Evolutionary conservation across 2,888 invertebrate genomes (phyloP).

Genomic region (Calameuta idolon): DNA sequence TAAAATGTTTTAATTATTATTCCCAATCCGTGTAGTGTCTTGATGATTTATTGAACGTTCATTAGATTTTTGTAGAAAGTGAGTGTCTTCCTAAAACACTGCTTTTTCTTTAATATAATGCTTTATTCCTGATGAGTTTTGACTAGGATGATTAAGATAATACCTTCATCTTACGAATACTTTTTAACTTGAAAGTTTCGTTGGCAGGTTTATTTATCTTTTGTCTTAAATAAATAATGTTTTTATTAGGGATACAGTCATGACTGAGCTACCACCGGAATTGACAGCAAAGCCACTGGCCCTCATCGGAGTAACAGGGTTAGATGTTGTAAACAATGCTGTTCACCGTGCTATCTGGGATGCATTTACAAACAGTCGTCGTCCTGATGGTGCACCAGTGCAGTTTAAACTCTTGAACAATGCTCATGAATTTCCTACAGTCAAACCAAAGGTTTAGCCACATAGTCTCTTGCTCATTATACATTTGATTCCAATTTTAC

Average conservation of each 20-base stretch:
- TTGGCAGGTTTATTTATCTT: neutral
- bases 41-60: neutral
- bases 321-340: slow-evolving; percentile 86
- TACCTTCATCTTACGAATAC: neutral
- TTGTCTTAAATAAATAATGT: neutral
- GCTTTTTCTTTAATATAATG: neutral
- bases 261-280: slow-evolving; percentile 83
- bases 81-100: neutral
- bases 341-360: slow-evolving; percentile 95
- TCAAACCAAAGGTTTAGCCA: slow-evolving; percentile 75
- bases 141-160: neutral
- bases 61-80: neutral
- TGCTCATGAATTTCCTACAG: slow-evolving; percentile 88
- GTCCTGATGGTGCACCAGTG: slow-evolving; percentile 85
- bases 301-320: slow-evolving; percentile 87
- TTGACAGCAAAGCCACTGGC: slow-evolving; percentile 86
- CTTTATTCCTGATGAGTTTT: neutral
- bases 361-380: slow-evolving; percentile 85
- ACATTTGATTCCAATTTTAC: neutral
- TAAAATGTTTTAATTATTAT: neutral
- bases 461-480: neutral
- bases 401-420: slow-evolving; percentile 85
- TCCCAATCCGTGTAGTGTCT: neutral
- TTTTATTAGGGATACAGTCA: slow-evolving; percentile 25
- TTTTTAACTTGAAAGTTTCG: neutral